These are phyloP conservation scores for Pteria penguin DNA, from an alignment of 2,888 invertebrate species.

Conservation along the genomic window DNA sequence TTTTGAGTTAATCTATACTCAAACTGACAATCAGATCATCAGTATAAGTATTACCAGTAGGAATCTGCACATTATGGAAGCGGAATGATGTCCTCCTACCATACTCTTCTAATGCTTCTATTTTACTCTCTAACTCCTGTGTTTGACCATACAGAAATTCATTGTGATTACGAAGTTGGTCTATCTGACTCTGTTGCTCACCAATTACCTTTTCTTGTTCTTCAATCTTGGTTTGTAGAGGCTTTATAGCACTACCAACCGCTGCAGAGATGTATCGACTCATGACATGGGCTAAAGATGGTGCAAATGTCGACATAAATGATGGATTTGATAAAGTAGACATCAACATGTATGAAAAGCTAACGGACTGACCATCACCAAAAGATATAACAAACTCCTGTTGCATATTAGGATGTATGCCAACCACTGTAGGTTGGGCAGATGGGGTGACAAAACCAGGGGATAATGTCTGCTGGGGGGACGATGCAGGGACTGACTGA, in stretches of 20 bases:
- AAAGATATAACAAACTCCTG: not conserved
- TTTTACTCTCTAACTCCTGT: not conserved
- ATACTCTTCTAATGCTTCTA: not conserved
- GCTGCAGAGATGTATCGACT: not conserved
- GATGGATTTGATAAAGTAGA: not conserved
- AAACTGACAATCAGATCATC: not conserved
- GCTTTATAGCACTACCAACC: not conserved
- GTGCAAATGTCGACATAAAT: constrained; percentile 3
- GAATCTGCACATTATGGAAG: not conserved
- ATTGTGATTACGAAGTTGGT: not conserved
- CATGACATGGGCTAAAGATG: not conserved
- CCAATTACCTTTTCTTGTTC: not conserved
- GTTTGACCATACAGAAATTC: not conserved
- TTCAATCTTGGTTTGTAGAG: not conserved
- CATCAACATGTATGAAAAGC: not conserved
- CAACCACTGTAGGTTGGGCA: not conserved
- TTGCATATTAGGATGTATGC: not conserved
- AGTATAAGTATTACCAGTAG: not conserved
- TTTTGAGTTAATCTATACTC: not conserved
- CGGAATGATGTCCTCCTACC: not conserved
- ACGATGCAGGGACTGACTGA: not conserved
- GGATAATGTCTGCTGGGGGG: not conserved
- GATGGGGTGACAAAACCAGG: not conserved
- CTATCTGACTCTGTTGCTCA: not conserved
- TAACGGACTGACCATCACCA: not conserved